Conservation (phyloP, 1,140 invertebrate species). For the Cyclargus thomasi region DNA sequence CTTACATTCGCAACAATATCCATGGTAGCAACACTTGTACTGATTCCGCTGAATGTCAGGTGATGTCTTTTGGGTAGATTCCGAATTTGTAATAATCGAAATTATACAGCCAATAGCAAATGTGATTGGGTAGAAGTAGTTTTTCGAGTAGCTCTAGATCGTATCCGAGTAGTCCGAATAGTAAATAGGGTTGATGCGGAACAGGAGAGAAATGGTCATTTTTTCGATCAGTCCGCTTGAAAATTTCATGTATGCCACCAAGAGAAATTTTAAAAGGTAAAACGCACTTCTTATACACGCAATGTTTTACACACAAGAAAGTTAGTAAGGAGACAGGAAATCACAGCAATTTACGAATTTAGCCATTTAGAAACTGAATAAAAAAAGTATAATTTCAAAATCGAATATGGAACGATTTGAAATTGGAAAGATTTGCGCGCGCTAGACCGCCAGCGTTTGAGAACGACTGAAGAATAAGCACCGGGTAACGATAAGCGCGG, state of each 20-base stretch:
- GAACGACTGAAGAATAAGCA: conserved; percentile 36
- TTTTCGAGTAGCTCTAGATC: conserved; percentile 55
- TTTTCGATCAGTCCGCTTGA: conserved; percentile 58
- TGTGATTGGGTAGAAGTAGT: conserved; percentile 38
- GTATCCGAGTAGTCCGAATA: conserved; percentile 80
- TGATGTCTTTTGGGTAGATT: conserved; percentile 65
- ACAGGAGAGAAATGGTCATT: conserved; percentile 76
- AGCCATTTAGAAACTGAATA: conserved; percentile 51
- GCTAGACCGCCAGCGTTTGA: conserved; percentile 22
- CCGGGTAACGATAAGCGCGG: conserved; percentile 31
- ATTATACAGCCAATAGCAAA: conserved; percentile 65
- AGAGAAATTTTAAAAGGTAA: conserved; percentile 51
- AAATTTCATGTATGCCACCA: conserved; percentile 65
- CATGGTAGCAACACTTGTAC: conserved; percentile 47
- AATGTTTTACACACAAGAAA: conserved; percentile 36
- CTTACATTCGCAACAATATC: conserved; percentile 77
- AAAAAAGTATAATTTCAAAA: conserved; percentile 6
- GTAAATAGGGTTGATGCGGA: conserved; percentile 78
- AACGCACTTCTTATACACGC: conserved; percentile 20
- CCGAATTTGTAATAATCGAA: conserved; percentile 68
- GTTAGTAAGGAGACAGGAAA: conserved; percentile 60
- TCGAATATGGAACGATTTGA: conserved; percentile 24
- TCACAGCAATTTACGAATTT: conserved; percentile 59
- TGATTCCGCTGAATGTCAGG: conserved; percentile 35
- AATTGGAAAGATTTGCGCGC: conserved; percentile 30